Percentiles rank a stretch among this genome's conserved stretches.
Conservation (phyloP, 2,113 vertebrate genomes). For the Picathartes gymnocephalus region DNA sequence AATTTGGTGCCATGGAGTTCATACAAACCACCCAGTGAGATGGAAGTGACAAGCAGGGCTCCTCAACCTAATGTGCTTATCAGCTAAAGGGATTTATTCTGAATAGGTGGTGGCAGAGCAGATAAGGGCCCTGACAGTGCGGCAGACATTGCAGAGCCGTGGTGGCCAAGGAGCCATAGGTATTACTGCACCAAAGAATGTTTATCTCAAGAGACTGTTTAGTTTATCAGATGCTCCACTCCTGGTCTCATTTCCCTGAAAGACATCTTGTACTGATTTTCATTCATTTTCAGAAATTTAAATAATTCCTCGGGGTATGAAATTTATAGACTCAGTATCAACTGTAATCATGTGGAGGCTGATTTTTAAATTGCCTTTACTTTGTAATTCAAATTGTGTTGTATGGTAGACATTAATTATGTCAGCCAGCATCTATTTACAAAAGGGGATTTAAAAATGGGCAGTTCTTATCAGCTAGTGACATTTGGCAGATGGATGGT, state of each 20-base stretch:
- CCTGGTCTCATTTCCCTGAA: constrained; percentile 25
- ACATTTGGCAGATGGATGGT: constrained; percentile 72
- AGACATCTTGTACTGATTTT: constrained; percentile 64
- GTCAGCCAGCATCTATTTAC: constrained; percentile 72
- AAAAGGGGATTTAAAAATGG: constrained; percentile 53
- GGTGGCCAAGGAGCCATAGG: constrained; percentile 54
- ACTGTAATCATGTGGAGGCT: constrained; percentile 43
- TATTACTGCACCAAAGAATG: constrained; percentile 61
- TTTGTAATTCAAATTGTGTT: constrained; percentile 72
- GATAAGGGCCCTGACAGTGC: constrained; percentile 34
- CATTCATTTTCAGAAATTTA: constrained; percentile 59
- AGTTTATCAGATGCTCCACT: constrained; percentile 63
- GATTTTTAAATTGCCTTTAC: constrained; percentile 60
- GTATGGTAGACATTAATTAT: constrained; percentile 70
- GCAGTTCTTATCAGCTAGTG: constrained; percentile 71
- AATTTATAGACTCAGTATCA: constrained; percentile 34
- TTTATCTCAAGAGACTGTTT: constrained; percentile 71
- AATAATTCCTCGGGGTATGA: constrained; percentile 55
- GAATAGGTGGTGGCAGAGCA: constrained; percentile 40
- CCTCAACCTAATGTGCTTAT: constrained; percentile 54
- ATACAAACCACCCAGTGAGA: neutral
- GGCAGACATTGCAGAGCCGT: neutral
- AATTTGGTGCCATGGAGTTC: neutral
- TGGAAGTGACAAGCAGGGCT: constrained; percentile 25
- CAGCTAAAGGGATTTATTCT: constrained; percentile 43